Evolutionary conservation across 92 coral and sea anemone genomes (phyloP).

Genomic region (Anthopleura xanthogrammica): DNA sequence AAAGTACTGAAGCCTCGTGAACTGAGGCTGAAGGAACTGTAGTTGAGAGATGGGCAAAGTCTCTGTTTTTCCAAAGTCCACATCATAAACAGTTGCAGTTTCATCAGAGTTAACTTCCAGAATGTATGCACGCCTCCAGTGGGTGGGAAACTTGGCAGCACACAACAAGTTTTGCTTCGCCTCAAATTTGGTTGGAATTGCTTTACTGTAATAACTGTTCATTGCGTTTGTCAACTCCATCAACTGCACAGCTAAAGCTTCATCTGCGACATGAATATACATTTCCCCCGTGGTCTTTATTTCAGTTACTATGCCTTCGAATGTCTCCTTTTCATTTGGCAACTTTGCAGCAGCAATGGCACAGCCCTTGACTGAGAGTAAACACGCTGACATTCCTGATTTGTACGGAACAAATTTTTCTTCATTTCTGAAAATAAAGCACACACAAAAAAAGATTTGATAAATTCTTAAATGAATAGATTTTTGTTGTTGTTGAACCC

Average conservation of each 20-base stretch:
- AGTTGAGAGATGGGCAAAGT: slow-evolving; percentile 39
- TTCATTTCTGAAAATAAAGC: background rate
- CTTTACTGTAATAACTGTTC: slow-evolving; percentile 29
- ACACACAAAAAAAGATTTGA: no score
- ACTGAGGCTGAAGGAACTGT: slow-evolving; percentile 54
- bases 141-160: slow-evolving; percentile 50
- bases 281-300: slow-evolving; percentile 64
- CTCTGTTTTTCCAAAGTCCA: slow-evolving; percentile 81
- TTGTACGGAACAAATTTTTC: background rate
- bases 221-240: slow-evolving; percentile 44
- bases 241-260: slow-evolving; percentile 27
- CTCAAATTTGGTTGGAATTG: slow-evolving; percentile 11
- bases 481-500: no score
- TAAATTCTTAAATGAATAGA: no score
- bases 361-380: background rate
- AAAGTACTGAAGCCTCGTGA: slow-evolving; percentile 48
- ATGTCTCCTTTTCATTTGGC: slow-evolving; percentile 23
- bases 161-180: slow-evolving; percentile 17
- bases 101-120: slow-evolving; percentile 40
- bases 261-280: slow-evolving; percentile 61
- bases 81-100: slow-evolving; percentile 42
- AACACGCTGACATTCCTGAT: background rate
- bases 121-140: slow-evolving; percentile 74
- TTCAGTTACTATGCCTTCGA: slow-evolving; percentile 69
- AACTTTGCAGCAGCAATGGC: slow-evolving; percentile 5